Evolutionary conservation across 92 coral and sea anemone species (phyloP), one percentile per base, ranked within the genome.

Genomic region (Zoanthus sansibaricus): DNA sequence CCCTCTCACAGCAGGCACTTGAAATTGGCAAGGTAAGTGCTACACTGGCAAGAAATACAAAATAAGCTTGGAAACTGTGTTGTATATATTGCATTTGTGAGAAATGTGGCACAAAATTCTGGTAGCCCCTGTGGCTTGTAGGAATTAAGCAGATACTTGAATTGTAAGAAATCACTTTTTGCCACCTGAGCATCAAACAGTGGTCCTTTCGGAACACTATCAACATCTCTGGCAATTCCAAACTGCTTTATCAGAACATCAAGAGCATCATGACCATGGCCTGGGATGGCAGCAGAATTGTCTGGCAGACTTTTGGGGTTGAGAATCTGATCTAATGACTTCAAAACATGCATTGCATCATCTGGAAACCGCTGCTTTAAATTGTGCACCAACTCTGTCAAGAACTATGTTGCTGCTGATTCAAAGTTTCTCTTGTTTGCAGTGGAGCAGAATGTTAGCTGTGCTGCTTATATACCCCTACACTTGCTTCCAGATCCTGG

Each of bases 1-100:
- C 77, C 77, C 77, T 72, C 77, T 72, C 77, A 72, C 77, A 72
- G 77, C 77, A 72, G 45, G 76, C 77, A 72, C 77, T 72, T 72
- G 77, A 72, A 72, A 42, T 72, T 72, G 77, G 77, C 77, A 72
- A 72, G 77, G 77, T 72, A 72, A 72, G 77, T 72, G 56, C 77
- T 72, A 72, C 77, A 72, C 44, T 72, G 16, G 77, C 77, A 72
- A 72, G 77, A 72, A 72, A 72, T 72, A 45, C 77, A 72, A 72
- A 72, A 25, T 25, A 25, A 37, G 77, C 77, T 42, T 72, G 77
- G 77, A 72, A 72, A 72, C 77, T 72, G 77, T 72, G 77, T 42
- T 45, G 77, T 72, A 54, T 72, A 72, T 72, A 45, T 72, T 72
- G 77, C 77, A 44, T 72, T 72, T 72, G 77, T 45, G 30, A 72